phyloP scores from a whole-genome alignment of 2,113 vertebrate genomes.

The Cheirogaleus medius region DNA sequence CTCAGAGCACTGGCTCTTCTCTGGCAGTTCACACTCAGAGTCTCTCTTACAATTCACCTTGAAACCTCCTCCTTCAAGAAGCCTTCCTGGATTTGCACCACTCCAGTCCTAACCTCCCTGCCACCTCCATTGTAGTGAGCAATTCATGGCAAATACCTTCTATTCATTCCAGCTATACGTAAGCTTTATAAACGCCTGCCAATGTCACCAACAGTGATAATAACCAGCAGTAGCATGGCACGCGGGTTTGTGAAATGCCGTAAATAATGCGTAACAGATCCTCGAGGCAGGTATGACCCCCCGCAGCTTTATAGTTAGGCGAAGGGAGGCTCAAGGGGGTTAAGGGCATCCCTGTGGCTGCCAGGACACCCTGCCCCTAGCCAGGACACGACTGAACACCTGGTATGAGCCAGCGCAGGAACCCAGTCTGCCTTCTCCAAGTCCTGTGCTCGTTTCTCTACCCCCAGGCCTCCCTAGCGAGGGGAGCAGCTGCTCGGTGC shows the following conservation, averaged over 20 bases:
- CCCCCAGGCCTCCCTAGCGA: background rate
- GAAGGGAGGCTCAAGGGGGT: background rate
- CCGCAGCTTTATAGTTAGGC: background rate
- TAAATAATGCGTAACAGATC: background rate
- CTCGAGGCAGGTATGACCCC: background rate
- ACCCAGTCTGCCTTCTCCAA: background rate
- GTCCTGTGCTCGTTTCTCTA: background rate
- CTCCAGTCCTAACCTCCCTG: background rate
- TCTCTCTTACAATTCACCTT: background rate
- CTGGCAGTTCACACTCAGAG: background rate
- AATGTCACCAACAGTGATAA: background rate
- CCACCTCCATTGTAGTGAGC: background rate
- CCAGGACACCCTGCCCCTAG: background rate
- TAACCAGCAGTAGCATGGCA: background rate
- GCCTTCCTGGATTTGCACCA: background rate
- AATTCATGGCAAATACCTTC: background rate
- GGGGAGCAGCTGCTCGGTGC: background rate
- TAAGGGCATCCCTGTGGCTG: background rate
- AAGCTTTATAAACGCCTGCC: background rate
- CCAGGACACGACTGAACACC: background rate
- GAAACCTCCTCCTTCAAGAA: constrained; percentile 38
- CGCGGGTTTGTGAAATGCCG: background rate
- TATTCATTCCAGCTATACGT: background rate
- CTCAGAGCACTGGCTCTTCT: background rate
- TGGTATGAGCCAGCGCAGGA: background rate